Base-by-base conservation (phyloP, 2,797 vertebrate species). In the Oceanodroma leucorhoa region DNA sequence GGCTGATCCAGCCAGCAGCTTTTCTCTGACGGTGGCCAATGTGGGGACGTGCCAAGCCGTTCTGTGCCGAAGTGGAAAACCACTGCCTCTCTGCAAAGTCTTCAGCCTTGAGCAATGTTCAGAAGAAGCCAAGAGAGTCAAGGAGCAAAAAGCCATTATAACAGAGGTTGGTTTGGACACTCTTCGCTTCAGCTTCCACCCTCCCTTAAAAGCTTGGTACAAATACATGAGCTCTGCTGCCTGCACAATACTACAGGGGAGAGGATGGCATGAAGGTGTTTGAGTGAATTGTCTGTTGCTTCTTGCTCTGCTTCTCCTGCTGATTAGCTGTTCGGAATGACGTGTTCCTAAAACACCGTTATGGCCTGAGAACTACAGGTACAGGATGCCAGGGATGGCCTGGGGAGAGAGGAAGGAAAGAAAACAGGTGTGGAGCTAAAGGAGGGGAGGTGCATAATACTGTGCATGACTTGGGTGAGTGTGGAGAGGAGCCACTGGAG, bases 1-100 rank as follows among this genome's bases (percentile, higher is more conserved):
- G 84, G 97, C 98, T 2, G 99, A 99, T 79, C 93, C 98, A 29
- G 97, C 97, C 50, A 98, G 98, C 95, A 98, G 90, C 97, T 99
- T 99, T 81, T 98, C 98, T 95, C 97, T 99, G 89, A 99, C 98
- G 6, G 98, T 99, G 96, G 99, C 99, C 95, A 99, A 99, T 2
- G 99, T 99, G 88, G 99, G 99, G 53, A 99, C 98, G 3, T 99
- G 99, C 97, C 99, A 99, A 96, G 99, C 99, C 0, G 94, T 99
- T 93, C 95, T 99, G 85, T 99, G 99, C 94, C 98, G 99, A 86
- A 97, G 98, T 55, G 99, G 99, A 60, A 98, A 97, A 92, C 98
- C 99, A 40, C 96, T 99, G n/a, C 97, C 98, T 46, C 98, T 99
- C 41, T 99, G 99, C 55, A 99, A 98, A 95, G 98, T 99, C 91